phyloP scores from a whole-genome alignment of 2,113 vertebrate species.

The Otis tarda region DNA sequence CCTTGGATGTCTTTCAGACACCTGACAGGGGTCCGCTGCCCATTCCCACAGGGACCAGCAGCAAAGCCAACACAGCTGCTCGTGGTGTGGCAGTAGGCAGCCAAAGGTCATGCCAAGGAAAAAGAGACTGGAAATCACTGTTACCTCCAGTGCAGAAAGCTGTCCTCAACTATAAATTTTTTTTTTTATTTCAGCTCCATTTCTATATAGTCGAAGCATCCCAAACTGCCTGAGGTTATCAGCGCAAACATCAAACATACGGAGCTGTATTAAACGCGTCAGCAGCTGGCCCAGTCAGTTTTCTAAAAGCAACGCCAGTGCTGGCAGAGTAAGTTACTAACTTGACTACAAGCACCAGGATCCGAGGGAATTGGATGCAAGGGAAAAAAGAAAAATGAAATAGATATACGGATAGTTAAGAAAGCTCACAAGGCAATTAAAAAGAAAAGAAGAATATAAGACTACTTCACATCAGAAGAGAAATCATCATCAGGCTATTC shows the following conservation, averaged over 20 bases:
- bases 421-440: constrained; percentile 1
- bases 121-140: background rate
- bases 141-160: background rate
- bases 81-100: rapidly evolving
- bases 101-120: background rate
- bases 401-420: background rate
- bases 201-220: background rate
- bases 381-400: background rate
- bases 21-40: rapidly evolving
- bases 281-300: background rate
- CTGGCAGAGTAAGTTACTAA: background rate
- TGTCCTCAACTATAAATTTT: background rate
- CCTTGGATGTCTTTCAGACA: background rate
- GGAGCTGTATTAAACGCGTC: rapidly evolving
- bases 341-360: background rate
- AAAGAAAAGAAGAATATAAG: background rate
- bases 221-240: background rate
- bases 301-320: background rate
- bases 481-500: background rate
- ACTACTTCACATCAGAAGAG: background rate
- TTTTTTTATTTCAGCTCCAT: background rate
- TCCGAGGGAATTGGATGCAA: background rate
- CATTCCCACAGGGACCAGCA: rapidly evolving
- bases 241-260: background rate
- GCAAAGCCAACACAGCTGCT: background rate